phyloP scores from a whole-genome alignment of 2,113 vertebrate species.

The Talpa occidentalis region DNA sequence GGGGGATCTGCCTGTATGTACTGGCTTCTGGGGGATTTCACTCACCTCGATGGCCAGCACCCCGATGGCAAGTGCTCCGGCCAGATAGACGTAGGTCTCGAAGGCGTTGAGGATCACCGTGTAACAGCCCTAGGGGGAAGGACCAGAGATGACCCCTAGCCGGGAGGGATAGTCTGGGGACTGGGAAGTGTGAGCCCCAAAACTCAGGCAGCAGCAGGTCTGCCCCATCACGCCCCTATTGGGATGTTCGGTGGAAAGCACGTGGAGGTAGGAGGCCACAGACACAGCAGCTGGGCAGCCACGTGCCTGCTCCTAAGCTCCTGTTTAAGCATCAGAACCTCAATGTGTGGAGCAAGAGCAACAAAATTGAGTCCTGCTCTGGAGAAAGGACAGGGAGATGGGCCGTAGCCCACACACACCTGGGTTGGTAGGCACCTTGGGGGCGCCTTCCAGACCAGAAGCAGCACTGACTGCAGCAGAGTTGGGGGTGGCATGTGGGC shows the following conservation, averaged over 20 bases:
- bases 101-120: slow-evolving; percentile 93
- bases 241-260: too few species aligned
- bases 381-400: neutral
- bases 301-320: neutral
- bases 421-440: neutral
- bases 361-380: neutral
- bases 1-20: neutral
- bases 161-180: neutral
- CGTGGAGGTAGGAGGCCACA: neutral
- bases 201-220: neutral
- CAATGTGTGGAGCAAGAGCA: accelerated
- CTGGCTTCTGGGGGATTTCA: neutral
- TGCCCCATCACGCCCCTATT: accelerated
- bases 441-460: neutral
- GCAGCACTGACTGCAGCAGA: neutral
- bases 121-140: slow-evolving; percentile 92
- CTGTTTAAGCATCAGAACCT: too few species aligned
- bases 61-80: slow-evolving; percentile 94
- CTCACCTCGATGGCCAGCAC: slow-evolving; percentile 94
- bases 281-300: too few species aligned
- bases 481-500: neutral
- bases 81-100: slow-evolving; percentile 94
- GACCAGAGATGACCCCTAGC: neutral
- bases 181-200: neutral
- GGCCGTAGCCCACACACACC: too few species aligned